phyloP scores from a whole-genome alignment of 2,797 vertebrate genomes.

The Furcifer pardalis region DNA sequence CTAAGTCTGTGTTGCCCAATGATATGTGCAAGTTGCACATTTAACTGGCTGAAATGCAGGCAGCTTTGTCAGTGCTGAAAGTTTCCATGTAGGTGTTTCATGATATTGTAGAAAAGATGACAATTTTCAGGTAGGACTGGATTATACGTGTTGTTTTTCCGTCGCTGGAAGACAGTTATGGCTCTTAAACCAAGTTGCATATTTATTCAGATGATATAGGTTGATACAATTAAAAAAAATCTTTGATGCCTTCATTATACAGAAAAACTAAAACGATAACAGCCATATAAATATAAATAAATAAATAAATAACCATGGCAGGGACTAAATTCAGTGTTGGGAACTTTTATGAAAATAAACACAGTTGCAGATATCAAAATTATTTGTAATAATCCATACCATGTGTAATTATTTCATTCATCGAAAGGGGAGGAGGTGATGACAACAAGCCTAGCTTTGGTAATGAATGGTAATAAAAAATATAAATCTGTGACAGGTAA shows the following conservation, averaged over 20 bases:
- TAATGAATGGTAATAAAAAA: background rate
- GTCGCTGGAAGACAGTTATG: background rate
- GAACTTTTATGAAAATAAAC: background rate
- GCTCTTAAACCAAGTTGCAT: background rate
- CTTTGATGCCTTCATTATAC: background rate
- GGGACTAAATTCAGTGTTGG: background rate
- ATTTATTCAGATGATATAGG: background rate
- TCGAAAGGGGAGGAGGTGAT: background rate
- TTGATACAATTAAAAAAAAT: background rate
- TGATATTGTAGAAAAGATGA: background rate
- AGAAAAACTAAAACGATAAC: background rate
- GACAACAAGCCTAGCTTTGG: background rate
- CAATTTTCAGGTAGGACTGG: background rate
- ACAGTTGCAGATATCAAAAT: background rate
- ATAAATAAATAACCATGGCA: background rate
- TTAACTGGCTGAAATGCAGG: background rate
- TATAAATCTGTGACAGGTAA: background rate
- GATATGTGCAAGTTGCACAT: background rate
- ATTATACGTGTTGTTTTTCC: background rate
- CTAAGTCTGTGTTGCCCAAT: background rate
- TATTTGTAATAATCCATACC: background rate
- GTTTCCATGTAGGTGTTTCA: background rate
- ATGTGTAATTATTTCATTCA: background rate
- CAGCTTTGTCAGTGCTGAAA: background rate
- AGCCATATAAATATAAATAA: too few species aligned